These are phyloP conservation scores for Zaprionus camerounensis DNA, from an alignment of 1,140 invertebrate species.

Conservation along the genomic window DNA sequence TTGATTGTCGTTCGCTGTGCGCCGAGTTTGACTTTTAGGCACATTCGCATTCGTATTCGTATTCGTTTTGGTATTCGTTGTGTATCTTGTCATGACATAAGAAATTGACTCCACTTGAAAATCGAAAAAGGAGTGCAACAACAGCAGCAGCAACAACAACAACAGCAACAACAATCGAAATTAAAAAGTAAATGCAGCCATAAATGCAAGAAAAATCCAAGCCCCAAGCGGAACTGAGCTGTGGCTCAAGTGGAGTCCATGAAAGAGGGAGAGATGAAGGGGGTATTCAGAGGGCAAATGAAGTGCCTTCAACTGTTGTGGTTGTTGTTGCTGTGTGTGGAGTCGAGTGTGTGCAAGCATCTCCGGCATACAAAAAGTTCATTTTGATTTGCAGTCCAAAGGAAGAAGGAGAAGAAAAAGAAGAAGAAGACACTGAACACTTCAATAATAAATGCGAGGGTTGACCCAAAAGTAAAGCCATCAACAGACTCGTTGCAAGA, in stretches of 20 bases:
- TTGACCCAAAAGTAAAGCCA: slow-evolving; percentile 7
- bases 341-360: slow-evolving; percentile 23
- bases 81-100: slow-evolving; percentile 79
- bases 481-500: not conserved
- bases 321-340: slow-evolving; percentile 19
- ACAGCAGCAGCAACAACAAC: slow-evolving; percentile 53
- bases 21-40: slow-evolving; percentile 54
- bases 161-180: slow-evolving; percentile 66
- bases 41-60: slow-evolving; percentile 53
- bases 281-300: slow-evolving; percentile 48
- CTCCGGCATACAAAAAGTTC: slow-evolving; percentile 42
- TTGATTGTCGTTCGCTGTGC: slow-evolving; percentile 38
- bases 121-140: slow-evolving; percentile 78
- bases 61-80: slow-evolving; percentile 43
- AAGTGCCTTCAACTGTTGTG: slow-evolving; percentile 41
- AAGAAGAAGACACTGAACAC: slow-evolving; percentile 21
- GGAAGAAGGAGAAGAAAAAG: slow-evolving; percentile 19
- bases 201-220: slow-evolving; percentile 66
- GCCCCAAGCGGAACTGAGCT: slow-evolving; percentile 23
- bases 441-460: slow-evolving; percentile 50
- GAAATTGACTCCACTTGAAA: slow-evolving; percentile 82
- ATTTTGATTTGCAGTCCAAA: slow-evolving; percentile 47
- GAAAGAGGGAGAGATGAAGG: not conserved
- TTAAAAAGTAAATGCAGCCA: slow-evolving; percentile 80
- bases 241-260: slow-evolving; percentile 8